Conservation (phyloP, 37 sponge, comb jelly and placozoan species). For the Agelas oroides region DNA sequence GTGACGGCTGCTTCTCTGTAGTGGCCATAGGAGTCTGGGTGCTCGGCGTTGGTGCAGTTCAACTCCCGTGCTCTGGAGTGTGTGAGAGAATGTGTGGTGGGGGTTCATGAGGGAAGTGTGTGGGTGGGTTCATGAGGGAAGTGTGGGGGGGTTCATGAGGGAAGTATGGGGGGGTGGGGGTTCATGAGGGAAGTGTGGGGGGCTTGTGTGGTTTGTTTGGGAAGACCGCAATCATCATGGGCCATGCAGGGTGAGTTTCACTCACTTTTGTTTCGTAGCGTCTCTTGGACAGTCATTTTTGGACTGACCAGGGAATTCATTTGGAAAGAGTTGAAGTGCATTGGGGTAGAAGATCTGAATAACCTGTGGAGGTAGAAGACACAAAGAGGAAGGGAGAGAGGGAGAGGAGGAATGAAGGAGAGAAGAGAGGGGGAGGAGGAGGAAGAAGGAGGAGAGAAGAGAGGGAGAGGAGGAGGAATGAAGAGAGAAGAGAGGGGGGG, state of each 20-base stretch:
- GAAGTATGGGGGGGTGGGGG: background rate
- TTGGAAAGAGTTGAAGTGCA: conserved; percentile 72
- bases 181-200: background rate
- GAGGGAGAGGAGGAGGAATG: background rate
- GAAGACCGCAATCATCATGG: background rate
- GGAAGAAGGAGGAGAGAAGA: too few relatives aligned
- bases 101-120: too few relatives aligned
- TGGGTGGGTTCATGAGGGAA: too few relatives aligned
- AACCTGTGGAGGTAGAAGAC: conserved; percentile 26
- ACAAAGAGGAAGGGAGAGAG: too few relatives aligned
- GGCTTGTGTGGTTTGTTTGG: background rate
- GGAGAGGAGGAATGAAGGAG: too few relatives aligned
- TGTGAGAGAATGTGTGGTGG: background rate
- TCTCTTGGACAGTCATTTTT: conserved; percentile 77
- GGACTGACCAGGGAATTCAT: conserved; percentile 77
- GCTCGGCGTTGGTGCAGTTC: conserved; percentile 74
- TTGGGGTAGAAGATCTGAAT: conserved; percentile 84
- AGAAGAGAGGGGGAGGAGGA: background rate
- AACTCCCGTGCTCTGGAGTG: conserved; percentile 51
- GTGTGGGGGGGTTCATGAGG: too few relatives aligned
- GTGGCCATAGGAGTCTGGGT: conserved; percentile 88
- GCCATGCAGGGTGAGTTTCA: background rate
- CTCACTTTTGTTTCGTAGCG: conserved; percentile 58
- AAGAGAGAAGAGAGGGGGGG: background rate
- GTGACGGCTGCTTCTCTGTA: conserved; percentile 85